Base-by-base conservation (phyloP, 1,140 invertebrate species). In the Berghia stephanieae region DNA sequence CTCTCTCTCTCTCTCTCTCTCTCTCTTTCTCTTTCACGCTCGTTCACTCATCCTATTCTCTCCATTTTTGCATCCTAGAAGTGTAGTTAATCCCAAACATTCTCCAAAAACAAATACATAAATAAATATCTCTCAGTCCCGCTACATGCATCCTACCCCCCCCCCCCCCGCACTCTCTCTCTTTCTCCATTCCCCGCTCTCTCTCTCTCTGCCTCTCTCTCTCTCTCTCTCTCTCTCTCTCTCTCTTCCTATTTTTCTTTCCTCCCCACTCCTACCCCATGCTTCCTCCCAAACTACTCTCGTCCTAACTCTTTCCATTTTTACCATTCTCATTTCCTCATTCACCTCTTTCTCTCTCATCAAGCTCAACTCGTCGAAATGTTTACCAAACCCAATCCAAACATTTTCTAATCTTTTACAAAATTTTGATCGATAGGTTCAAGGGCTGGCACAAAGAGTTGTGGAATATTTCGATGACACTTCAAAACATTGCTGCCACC, bases 91-190 rank as follows among this genome's bases (percentile, higher is more conserved):
- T n/a, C n/a, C n/a, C n/a, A n/a, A n/a, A n/a, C n/a, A 24, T 10
- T 60, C 38, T n/a, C 55, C 69, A 71, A 71, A 52, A 71, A 52
- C 34, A 40, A 74, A 57, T 38, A 31, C n/a, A 42, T 75, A 63
- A 52, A 70, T 36, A 70, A 70, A 70, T n/a, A 63, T 67, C 27
- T 60, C 67, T 63, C 73, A 75, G 57, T 75, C 60, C 43, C 27
- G 73, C 73, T 75, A 75, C 73, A 57, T 75, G 73, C 57, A 57
- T 66, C 63, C 73, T 43, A 27, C 49, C 13, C 57, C 42, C 16
- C 42, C 8, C 66, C 21, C 5, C n/a, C 34, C n/a, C n/a, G 8
- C 57, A 16, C 24, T 16, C 57, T 60, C 24, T 60, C 57, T 27
- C 57, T 16, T 6, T 16, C 57, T 60, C 57, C 31, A 16, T 60